Percentiles rank a stretch among this genome's conserved stretches.
Conservation (phyloP, 2,888 invertebrate species). For the Eudemis profundana region DNA sequence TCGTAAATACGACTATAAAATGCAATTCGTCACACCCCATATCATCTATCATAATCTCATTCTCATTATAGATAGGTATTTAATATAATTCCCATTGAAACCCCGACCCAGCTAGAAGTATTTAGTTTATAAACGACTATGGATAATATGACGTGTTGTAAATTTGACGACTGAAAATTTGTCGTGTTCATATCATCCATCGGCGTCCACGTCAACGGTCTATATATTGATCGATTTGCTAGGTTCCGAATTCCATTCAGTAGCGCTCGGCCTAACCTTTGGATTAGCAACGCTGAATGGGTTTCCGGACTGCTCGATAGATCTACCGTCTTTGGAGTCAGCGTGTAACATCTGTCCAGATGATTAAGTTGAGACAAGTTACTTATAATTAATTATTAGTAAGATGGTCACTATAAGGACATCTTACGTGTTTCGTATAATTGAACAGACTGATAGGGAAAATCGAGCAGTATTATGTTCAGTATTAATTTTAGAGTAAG, state of each 20-base stretch:
- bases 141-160: conserved; percentile 10
- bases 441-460: conserved; percentile 41
- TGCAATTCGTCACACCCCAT: background rate
- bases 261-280: conserved; percentile 36
- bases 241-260: conserved; percentile 26
- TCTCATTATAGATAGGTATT: conserved; percentile 33
- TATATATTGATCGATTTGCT: conserved; percentile 27
- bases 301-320: conserved; percentile 36
- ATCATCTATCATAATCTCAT: background rate
- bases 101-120: conserved; percentile 23
- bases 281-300: conserved; percentile 27
- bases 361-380: conserved; percentile 9
- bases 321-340: conserved; percentile 12
- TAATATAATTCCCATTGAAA: conserved; percentile 31
- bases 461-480: conserved; percentile 65
- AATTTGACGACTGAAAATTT: conserved; percentile 8
- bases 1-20: background rate
- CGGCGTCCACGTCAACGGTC: conserved; percentile 30
- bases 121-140: conserved; percentile 25
- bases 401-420: conserved; percentile 5
- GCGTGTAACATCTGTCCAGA: conserved; percentile 9
- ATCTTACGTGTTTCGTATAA: conserved; percentile 14
- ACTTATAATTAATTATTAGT: conserved; percentile 8
- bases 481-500: conserved; percentile 60
- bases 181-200: conserved; percentile 27